Evolutionary conservation across 2,113 vertebrate species (phyloP), one percentile per base, ranked within the genome.

Genomic region (Oncorhynchus kisutch): DNA sequence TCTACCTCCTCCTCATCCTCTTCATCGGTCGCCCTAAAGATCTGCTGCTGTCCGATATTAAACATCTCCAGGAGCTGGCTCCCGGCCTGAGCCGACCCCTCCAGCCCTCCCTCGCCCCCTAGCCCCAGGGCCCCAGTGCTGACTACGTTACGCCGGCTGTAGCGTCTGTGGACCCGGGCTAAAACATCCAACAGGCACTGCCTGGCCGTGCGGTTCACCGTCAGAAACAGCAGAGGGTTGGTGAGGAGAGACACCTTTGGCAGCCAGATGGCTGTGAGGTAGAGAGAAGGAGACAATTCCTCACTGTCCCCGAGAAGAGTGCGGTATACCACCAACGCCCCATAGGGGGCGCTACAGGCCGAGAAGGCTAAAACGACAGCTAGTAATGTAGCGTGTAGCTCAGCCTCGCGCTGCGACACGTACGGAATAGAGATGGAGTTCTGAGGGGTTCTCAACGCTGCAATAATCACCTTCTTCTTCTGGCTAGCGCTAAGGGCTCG

Each of bases 61-160:
- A 99, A 99, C 98, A 99, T 99, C 88, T 99, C 98, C 67, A 99
- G 91, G 49, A 99, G 95, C 83, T 99, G 98, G 84, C 97, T 99
- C 54, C 97, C 96, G 0, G 98, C 98, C 57, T 94, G 96, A 45
- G 94, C 85, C 0, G 85, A 94, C 20, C 94, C 93, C 73, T 97
- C 96, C 81, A 95, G 81, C n/a, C 70, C 88, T 71, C 39, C 39
- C 13, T 91, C 90, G 13, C 79, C 87, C 14, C 88, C 92, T 31
- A 92, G 79, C 2, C 96, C 92, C 39, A 45, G 39, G 2, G 9
- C 39, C 7, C 93, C 93, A 0, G 88, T 86, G 70, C 88, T 94
- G 22, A 99, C 95, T 60, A 92, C 82, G 8, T 99, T 99, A 1
- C 97, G 94, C 18, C 98, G 95, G 74, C 98, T 99, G 65, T 95